Evolutionary conservation across 2,888 invertebrate genomes (phyloP), one percentile per base, ranked within the genome.

Genomic region (Petrolisthes cinctipes): DNA sequence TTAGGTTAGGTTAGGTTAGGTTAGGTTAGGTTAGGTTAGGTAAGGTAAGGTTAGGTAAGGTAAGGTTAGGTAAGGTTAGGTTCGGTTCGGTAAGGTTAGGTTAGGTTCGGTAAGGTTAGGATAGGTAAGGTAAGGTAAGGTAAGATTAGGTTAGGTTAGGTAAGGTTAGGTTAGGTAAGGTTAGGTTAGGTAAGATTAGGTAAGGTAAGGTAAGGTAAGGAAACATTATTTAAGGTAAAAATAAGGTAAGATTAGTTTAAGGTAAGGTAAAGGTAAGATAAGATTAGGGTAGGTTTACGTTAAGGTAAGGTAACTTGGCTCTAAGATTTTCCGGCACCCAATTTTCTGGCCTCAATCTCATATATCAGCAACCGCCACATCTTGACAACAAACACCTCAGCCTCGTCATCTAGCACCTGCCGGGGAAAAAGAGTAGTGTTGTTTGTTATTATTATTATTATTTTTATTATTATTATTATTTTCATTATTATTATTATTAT

Each of bases 361-460:
- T 99, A 99, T 92, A 99, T 99, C 91, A 99, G 95, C 92, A 99
- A 95, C 91, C 99, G 95, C 99, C 99, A 99, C 98, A 99, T 98
- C 95, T 99, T 99, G 91, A 99, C 98, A 92, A 99, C 99, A 94
- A 99, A 99, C 91, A 99, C 98, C 94, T 99, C 99, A 4, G 99
- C 99, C 93, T 99, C 99, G 93, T 99, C 99, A 93, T 99, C 99
- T 92, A 99, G 95, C 91, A 99, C 98, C 99, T 99, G 93, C 4
- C 93, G 93, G 90, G 91, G 91, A 68, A 56, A 51, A n/a, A 61
- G 6, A 78, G 9, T 23, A 51, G 37, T 51, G 11, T 37, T 57
- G 7, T 37, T 9, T 37, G 14, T 17, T 37, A 53, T 37, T 23
- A 17, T 14, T 37, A 2, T n/a, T n/a, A n/a, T n/a, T n/a, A n/a